Evolutionary conservation across 2,888 invertebrate species (phyloP).

Genomic region (Epinotia bilunana): DNA sequence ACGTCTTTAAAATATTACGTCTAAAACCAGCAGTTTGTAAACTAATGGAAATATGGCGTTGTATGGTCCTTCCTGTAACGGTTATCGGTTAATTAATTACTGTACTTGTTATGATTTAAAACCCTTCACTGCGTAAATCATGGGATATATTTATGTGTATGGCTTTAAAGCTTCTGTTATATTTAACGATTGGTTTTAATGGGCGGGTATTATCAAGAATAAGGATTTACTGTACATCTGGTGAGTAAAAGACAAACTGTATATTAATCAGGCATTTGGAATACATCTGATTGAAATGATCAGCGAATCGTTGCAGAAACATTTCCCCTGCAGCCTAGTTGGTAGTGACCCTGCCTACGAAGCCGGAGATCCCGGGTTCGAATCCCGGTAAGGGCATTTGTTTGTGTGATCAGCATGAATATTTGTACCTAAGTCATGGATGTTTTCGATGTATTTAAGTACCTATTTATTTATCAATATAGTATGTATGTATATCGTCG

Average conservation of each 20-base stretch:
- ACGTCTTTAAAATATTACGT: neutral
- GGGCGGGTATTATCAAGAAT: neutral
- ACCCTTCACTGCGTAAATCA: slow-evolving; percentile 5
- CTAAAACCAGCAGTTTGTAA: neutral
- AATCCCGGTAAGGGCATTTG: too few relatives aligned
- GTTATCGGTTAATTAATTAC: slow-evolving; percentile 21
- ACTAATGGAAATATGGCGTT: neutral
- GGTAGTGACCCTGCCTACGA: too few relatives aligned
- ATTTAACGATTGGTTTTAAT: slow-evolving; percentile 21
- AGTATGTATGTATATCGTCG: too few relatives aligned
- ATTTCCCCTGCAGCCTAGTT: too few relatives aligned
- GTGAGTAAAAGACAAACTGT: neutral
- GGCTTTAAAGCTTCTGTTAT: slow-evolving; percentile 8
- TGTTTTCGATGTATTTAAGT: too few relatives aligned
- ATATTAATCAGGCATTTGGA: too few relatives aligned
- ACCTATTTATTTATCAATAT: too few relatives aligned
- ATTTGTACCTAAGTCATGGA: too few relatives aligned
- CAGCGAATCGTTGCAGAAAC: too few relatives aligned
- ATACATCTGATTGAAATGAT: too few relatives aligned
- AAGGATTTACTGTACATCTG: neutral
- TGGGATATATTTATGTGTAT: slow-evolving; percentile 28
- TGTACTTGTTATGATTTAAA: slow-evolving; percentile 32
- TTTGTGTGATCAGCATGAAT: too few relatives aligned
- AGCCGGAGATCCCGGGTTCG: too few relatives aligned
- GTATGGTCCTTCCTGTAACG: neutral